A percentile compares a stretch with the other conserved stretches of the same genome.
phyloP scores from a whole-genome alignment of 64 coral and sea anemone genomes.

The Montipora foliosa region DNA sequence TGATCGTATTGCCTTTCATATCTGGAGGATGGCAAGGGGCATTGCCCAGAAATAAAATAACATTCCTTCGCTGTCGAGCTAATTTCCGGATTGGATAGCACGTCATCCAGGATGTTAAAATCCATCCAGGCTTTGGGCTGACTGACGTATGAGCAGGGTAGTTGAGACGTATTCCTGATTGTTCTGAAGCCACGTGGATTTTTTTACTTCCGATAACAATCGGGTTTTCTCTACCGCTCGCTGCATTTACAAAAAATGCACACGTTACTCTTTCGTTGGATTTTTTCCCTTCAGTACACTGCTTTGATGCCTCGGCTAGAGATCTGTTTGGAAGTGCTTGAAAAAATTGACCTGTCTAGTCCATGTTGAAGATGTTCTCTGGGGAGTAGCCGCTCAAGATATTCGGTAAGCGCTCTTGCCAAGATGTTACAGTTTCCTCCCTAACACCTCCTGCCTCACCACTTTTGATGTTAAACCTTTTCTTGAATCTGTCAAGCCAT shows the following conservation, averaged over 20 bases:
- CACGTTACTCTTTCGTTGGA: slow-evolving; percentile 6
- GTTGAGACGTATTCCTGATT: too few species aligned
- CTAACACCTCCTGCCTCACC: slow-evolving; percentile 53
- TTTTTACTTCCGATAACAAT: slow-evolving; percentile 13
- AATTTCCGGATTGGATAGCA: background rate
- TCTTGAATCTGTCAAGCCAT: slow-evolving; percentile 54
- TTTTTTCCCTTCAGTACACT: background rate
- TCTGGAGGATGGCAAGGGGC: slow-evolving; percentile 57
- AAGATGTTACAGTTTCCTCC: slow-evolving; percentile 54
- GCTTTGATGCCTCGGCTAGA: slow-evolving; percentile 22
- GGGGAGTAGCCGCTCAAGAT: slow-evolving; percentile 58
- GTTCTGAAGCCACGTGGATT: background rate
- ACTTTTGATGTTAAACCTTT: slow-evolving; percentile 52
- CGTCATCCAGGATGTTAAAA: too few species aligned
- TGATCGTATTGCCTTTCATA: slow-evolving; percentile 59
- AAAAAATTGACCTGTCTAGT: slow-evolving; percentile 42
- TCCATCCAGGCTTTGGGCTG: too few species aligned
- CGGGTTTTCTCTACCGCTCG: background rate
- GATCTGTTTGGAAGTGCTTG: slow-evolving; percentile 47
- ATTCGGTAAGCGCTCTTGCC: slow-evolving; percentile 53
- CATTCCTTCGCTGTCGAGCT: background rate
- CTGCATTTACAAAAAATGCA: slow-evolving; percentile 9
- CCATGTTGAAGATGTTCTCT: slow-evolving; percentile 54
- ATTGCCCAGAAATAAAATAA: slow-evolving; percentile 22
- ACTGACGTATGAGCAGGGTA: too few species aligned